Percentiles rank a stretch among this genome's conserved stretches.
Evolutionary conservation across 2,888 invertebrate genomes (phyloP).

Genomic region (Eupithecia exiguata): DNA sequence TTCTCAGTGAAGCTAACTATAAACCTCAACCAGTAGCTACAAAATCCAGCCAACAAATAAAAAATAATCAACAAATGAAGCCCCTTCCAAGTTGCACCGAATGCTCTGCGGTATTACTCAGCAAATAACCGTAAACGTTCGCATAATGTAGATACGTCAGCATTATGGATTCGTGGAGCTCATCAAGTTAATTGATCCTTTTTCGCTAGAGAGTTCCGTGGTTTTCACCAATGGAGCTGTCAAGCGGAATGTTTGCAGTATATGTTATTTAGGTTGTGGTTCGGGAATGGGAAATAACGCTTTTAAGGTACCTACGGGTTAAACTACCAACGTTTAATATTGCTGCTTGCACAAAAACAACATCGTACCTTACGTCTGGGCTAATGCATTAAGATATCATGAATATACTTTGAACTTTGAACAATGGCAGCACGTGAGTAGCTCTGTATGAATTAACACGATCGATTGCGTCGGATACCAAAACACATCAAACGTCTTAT

Average conservation of each 20-base stretch:
- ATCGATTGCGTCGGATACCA: not conserved
- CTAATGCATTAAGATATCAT: not conserved
- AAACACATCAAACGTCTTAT: not conserved
- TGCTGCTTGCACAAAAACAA: not conserved
- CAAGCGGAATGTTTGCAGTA: slow-evolving; percentile 17
- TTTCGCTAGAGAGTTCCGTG: slow-evolving; percentile 64
- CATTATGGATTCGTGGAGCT: slow-evolving; percentile 76
- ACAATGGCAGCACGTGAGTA: not conserved
- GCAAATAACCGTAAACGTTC: slow-evolving; percentile 60
- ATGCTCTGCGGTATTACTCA: slow-evolving; percentile 55
- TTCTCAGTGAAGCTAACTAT: slow-evolving; percentile 9
- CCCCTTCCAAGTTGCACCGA: slow-evolving; percentile 51
- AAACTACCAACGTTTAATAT: not conserved
- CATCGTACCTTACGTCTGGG: not conserved
- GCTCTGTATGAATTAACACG: not conserved
- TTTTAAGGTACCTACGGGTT: not conserved
- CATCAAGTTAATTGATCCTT: slow-evolving; percentile 83
- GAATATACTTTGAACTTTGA: not conserved
- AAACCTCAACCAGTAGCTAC: not conserved
- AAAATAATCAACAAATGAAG: slow-evolving; percentile 52
- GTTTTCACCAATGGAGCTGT: slow-evolving; percentile 43
- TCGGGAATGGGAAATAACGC: not conserved
- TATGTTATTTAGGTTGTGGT: slow-evolving; percentile 5
- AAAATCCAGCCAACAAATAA: slow-evolving; percentile 47
- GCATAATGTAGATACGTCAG: slow-evolving; percentile 79